Conservation (phyloP, 2,113 vertebrate species). For the Calonectris borealis region DNA sequence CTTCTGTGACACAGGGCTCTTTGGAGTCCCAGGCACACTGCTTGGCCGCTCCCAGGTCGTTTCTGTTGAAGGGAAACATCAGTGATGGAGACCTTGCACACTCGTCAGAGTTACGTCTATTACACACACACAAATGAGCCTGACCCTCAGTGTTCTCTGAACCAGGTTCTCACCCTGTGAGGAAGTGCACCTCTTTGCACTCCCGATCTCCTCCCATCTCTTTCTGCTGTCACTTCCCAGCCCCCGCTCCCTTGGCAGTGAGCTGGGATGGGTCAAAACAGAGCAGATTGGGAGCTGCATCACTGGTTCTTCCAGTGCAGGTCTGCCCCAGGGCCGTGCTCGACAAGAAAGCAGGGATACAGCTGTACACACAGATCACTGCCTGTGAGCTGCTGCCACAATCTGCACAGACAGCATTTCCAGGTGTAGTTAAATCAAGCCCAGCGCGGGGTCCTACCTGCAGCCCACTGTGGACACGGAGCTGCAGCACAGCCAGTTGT, state of each 20-base stretch:
- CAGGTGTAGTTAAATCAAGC: background rate
- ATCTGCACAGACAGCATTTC: background rate
- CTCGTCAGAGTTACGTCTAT: fast-evolving
- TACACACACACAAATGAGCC: fast-evolving
- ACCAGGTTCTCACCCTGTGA: background rate
- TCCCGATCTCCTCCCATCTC: background rate
- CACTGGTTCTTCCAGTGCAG: background rate
- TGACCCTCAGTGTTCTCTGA: background rate
- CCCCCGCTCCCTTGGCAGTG: background rate
- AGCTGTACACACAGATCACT: background rate
- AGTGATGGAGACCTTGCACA: background rate
- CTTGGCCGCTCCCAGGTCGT: conserved; percentile 95
- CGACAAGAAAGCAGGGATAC: background rate
- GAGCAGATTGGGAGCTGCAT: background rate
- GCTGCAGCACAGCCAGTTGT: background rate
- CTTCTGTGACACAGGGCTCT: conserved; percentile 85
- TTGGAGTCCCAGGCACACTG: conserved; percentile 85
- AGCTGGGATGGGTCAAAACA: background rate
- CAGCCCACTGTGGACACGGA: fast-evolving
- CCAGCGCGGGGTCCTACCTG: background rate
- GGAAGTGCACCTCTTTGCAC: background rate
- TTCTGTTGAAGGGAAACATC: conserved; percentile 75
- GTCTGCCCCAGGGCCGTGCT: background rate
- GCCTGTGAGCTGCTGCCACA: background rate
- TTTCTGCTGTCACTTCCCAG: background rate